Percentiles rank a stretch among this genome's conserved stretches.
phyloP scores from a whole-genome alignment of 2,113 vertebrate genomes.

The Oceanites oceanicus region DNA sequence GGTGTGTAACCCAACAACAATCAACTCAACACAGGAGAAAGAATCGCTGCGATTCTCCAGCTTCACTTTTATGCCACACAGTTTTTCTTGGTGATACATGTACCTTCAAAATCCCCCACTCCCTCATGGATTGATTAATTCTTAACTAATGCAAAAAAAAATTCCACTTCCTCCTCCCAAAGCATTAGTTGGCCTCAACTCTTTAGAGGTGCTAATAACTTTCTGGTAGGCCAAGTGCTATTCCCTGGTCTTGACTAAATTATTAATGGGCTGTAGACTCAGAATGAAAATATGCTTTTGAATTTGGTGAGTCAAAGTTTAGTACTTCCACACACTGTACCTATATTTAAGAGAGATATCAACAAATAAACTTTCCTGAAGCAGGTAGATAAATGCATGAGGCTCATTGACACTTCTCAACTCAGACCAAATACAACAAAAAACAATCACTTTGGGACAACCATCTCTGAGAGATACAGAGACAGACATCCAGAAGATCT shows the following conservation, averaged over 20 bases:
- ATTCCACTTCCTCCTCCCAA: background rate
- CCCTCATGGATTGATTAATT: background rate
- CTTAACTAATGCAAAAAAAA: background rate
- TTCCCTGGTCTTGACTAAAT: background rate
- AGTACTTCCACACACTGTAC: background rate
- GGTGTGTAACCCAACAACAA: background rate
- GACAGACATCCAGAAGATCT: background rate
- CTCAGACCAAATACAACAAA: background rate
- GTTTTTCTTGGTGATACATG: background rate
- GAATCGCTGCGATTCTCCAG: background rate
- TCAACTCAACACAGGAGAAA: background rate
- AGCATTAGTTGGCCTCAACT: background rate
- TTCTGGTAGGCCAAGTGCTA: background rate
- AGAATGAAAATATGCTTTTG: background rate
- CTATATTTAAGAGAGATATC: background rate
- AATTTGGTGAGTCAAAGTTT: background rate
- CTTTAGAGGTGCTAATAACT: background rate
- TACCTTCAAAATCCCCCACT: background rate
- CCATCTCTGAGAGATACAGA: background rate
- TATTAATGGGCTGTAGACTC: background rate
- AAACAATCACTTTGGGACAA: background rate
- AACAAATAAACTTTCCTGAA: background rate
- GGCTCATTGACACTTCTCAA: background rate
- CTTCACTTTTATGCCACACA: background rate
- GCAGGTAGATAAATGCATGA: background rate